phyloP scores from a whole-genome alignment of 2,797 vertebrate species.

The Hipposideros larvatus region DNA sequence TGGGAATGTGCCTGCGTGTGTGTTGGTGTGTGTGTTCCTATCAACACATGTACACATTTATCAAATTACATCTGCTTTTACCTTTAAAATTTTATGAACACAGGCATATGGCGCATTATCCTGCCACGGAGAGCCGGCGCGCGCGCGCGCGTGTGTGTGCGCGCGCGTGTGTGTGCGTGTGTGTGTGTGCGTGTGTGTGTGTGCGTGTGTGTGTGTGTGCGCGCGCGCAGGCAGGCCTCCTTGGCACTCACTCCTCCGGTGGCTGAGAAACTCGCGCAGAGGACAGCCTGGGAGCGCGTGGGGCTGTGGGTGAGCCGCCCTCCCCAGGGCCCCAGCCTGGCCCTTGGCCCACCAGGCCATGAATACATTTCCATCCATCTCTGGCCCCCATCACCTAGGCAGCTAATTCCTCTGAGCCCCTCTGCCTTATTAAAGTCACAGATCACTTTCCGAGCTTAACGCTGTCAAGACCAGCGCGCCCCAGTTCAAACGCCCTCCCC shows the following conservation, averaged over 20 bases:
- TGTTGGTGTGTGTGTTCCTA: constrained; percentile 83
- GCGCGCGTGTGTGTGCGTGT: background rate
- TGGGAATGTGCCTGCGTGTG: constrained; percentile 57
- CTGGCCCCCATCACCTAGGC: constrained; percentile 95
- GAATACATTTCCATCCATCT: constrained; percentile 93
- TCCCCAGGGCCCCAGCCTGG: constrained; percentile 91
- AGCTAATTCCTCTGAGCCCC: constrained; percentile 98
- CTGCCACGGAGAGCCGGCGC: constrained; percentile 70
- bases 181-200: background rate
- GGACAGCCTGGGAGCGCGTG: constrained; percentile 87
- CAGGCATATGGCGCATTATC: constrained; percentile 88
- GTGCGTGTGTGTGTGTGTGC: background rate
- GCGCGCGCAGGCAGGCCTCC: constrained; percentile 83
- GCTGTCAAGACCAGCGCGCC: constrained; percentile 90
- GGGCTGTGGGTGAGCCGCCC: constrained; percentile 93
- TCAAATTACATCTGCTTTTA: constrained; percentile 90
- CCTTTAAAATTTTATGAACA: constrained; percentile 90
- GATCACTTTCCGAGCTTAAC: constrained; percentile 96
- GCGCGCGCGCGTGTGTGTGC: background rate
- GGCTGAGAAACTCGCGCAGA: constrained; percentile 89
- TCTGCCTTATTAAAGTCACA: constrained; percentile 99
- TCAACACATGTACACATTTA: constrained; percentile 85
- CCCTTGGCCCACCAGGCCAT: constrained; percentile 91
- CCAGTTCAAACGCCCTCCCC: constrained; percentile 89
- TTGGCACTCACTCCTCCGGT: constrained; percentile 83